Evolutionary conservation across 2,888 invertebrate genomes (phyloP).

Genomic region (Dysmachus trigonus): DNA sequence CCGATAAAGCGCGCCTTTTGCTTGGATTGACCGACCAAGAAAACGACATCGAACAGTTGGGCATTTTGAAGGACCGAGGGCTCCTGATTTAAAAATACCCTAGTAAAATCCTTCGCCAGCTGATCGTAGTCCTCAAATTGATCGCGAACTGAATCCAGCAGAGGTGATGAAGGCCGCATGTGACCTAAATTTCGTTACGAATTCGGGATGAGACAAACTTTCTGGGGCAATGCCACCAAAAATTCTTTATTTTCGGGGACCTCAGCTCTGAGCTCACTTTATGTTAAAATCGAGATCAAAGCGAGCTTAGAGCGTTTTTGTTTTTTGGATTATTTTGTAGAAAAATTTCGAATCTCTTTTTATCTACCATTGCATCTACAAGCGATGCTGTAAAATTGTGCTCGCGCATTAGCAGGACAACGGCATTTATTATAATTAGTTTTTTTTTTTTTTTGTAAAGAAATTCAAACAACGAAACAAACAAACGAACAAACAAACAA

Average conservation of each 20-base stretch:
- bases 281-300: neutral
- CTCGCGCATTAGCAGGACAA: neutral
- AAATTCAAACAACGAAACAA: slow-evolving; percentile 14
- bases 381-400: neutral
- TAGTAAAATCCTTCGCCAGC: slow-evolving; percentile 89
- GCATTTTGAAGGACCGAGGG: slow-evolving; percentile 81
- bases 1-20: slow-evolving; percentile 91
- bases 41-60: slow-evolving; percentile 88
- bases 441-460: neutral
- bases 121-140: slow-evolving; percentile 95
- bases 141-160: slow-evolving; percentile 90
- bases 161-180: slow-evolving; percentile 92
- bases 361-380: slow-evolving; percentile 25
- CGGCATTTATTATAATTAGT: neutral
- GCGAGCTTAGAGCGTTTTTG: slow-evolving; percentile 4
- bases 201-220: neutral
- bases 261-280: neutral
- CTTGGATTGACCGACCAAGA: slow-evolving; percentile 90
- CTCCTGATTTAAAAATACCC: slow-evolving; percentile 86
- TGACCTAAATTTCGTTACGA: slow-evolving; percentile 67
- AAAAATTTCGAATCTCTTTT: slow-evolving; percentile 19
- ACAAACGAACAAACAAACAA: slow-evolving; percentile 22
- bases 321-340: neutral
- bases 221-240: neutral
- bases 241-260: neutral